Percentiles rank a stretch among this genome's conserved stretches.
phyloP scores from a whole-genome alignment of 2,888 invertebrate species.

The Hypsopygia costalis region DNA sequence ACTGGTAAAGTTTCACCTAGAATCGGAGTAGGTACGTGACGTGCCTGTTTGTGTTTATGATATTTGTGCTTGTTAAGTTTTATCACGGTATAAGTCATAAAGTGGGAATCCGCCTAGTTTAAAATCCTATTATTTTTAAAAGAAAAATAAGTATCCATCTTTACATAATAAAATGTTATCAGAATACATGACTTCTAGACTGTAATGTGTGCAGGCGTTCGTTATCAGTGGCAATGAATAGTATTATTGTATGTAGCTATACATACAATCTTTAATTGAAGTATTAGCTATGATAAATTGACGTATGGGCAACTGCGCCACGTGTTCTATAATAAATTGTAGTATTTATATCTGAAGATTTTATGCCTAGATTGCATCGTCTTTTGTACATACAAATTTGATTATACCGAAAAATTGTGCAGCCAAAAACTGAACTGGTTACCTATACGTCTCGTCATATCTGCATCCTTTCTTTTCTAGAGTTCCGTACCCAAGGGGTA shows the following conservation, averaged over 20 bases:
- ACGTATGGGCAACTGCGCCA: conserved; percentile 13
- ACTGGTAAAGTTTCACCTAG: no score
- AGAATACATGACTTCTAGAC: conserved; percentile 32
- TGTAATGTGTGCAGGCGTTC: conserved; percentile 24
- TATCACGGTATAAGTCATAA: not conserved
- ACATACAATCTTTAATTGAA: conserved; percentile 18
- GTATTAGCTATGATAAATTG: conserved; percentile 17
- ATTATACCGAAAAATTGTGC: no score
- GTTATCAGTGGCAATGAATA: conserved; percentile 40
- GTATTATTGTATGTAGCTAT: conserved; percentile 28
- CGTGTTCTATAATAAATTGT: no score
- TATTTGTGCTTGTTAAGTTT: not conserved
- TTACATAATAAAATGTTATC: conserved; percentile 40
- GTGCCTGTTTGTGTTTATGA: not conserved
- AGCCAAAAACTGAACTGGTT: no score
- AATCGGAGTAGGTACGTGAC: no score
- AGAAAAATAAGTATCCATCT: conserved; percentile 16
- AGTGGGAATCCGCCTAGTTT: not conserved
- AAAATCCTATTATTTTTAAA: not conserved
- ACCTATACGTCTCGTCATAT: no score
- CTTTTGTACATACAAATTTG: no score
- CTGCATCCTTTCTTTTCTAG: no score
- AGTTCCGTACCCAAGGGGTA: no score
- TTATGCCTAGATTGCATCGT: no score
- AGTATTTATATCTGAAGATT: no score